phyloP scores from a whole-genome alignment of 2,113 vertebrate genomes.

The Pan paniscus region DNA sequence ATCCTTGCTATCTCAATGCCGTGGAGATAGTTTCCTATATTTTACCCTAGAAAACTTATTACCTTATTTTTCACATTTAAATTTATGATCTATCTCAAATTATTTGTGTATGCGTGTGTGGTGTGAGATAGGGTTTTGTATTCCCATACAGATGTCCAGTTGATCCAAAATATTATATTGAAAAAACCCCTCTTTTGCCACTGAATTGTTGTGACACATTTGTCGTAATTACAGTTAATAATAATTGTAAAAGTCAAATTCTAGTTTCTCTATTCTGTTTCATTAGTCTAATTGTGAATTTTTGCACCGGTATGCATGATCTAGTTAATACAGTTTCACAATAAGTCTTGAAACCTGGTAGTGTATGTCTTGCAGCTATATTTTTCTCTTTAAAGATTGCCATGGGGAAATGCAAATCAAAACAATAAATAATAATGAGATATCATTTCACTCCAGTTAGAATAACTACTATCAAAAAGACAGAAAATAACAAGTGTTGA shows the following conservation, averaged over 20 bases:
- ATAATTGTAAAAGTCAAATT: not conserved
- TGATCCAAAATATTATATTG: not conserved
- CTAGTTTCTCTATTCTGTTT: not conserved
- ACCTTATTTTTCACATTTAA: not conserved
- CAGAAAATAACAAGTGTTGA: not conserved
- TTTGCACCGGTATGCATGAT: not conserved
- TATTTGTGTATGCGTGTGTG: not conserved
- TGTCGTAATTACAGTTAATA: not conserved
- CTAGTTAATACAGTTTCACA: not conserved
- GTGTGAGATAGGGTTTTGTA: not conserved
- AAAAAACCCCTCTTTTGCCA: not conserved
- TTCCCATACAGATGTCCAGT: not conserved
- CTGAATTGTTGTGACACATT: not conserved
- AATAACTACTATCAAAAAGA: not conserved
- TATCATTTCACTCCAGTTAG: not conserved
- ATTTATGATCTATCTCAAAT: not conserved
- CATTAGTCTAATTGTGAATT: not conserved
- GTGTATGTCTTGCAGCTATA: not conserved
- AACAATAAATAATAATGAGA: not conserved
- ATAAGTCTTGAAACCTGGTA: not conserved
- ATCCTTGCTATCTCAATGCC: not conserved
- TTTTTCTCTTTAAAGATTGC: not conserved
- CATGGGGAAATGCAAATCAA: not conserved
- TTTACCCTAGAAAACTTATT: not conserved
- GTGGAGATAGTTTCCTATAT: not conserved